Conservation (phyloP, 2,797 vertebrate genomes). For the Cyprinodon diabolis region DNA sequence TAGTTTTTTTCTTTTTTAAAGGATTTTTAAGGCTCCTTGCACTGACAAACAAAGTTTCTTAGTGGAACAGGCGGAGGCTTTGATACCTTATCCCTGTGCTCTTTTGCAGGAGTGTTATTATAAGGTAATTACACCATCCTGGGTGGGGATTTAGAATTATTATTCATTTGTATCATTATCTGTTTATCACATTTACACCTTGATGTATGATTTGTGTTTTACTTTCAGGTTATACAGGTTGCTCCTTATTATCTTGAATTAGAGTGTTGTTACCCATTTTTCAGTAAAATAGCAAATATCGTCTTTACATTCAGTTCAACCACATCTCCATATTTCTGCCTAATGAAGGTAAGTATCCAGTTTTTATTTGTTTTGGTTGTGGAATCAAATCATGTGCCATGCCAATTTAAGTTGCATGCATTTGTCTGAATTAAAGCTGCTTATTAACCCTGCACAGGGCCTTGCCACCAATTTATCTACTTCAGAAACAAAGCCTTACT, state of each 20-base stretch:
- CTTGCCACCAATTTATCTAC: constrained; percentile 6
- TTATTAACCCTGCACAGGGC: neutral
- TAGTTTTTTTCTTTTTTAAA: neutral
- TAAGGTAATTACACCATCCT: neutral
- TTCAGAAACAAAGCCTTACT: constrained; percentile 5
- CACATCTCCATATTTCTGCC: constrained; percentile 5
- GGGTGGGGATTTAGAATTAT: neutral
- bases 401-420: neutral
- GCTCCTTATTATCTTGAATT: neutral
- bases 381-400: neutral
- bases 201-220: neutral
- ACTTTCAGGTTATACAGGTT: neutral
- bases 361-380: neutral
- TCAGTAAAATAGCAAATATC: neutral
- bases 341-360: neutral
- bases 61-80: constrained; percentile 1
- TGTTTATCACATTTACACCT: neutral
- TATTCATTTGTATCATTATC: neutral
- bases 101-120: neutral
- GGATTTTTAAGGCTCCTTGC: constrained; percentile 8
- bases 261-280: neutral
- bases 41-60: neutral
- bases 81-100: neutral
- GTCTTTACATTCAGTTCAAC: constrained; percentile 9
- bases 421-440: neutral